Evolutionary conservation across 2,113 vertebrate species (phyloP).

Genomic region (Struthio camelus): DNA sequence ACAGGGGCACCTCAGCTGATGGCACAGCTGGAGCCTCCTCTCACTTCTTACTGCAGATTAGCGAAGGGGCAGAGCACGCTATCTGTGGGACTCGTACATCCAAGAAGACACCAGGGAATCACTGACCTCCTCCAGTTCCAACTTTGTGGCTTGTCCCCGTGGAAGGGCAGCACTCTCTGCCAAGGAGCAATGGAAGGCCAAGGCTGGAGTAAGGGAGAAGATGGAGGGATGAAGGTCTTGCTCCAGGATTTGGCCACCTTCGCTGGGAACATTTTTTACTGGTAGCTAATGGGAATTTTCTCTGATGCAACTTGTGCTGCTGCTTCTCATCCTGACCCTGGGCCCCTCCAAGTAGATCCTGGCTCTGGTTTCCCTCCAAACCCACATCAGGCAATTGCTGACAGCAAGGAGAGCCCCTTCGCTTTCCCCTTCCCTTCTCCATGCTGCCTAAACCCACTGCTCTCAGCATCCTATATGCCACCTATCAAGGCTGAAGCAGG

Average conservation of each 20-base stretch:
- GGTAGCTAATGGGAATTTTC: neutral
- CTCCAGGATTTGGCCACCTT: neutral
- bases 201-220: neutral
- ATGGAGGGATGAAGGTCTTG: neutral
- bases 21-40: neutral
- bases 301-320: neutral
- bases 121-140: accelerated
- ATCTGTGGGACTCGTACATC: neutral
- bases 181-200: neutral
- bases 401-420: neutral
- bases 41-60: neutral
- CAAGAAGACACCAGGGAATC: neutral
- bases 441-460: neutral
- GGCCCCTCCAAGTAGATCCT: neutral
- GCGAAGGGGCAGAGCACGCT: neutral
- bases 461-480: neutral
- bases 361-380: neutral
- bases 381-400: neutral
- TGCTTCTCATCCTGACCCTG: neutral
- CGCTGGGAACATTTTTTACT: neutral
- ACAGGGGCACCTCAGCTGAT: neutral
- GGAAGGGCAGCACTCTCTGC: neutral
- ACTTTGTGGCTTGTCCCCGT: neutral
- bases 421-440: accelerated
- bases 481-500: neutral